A percentile compares a stretch with the other conserved stretches of the same genome.
Evolutionary conservation across 2,113 vertebrate genomes (phyloP).

Genomic region (Boleophthalmus pectinirostris): DNA sequence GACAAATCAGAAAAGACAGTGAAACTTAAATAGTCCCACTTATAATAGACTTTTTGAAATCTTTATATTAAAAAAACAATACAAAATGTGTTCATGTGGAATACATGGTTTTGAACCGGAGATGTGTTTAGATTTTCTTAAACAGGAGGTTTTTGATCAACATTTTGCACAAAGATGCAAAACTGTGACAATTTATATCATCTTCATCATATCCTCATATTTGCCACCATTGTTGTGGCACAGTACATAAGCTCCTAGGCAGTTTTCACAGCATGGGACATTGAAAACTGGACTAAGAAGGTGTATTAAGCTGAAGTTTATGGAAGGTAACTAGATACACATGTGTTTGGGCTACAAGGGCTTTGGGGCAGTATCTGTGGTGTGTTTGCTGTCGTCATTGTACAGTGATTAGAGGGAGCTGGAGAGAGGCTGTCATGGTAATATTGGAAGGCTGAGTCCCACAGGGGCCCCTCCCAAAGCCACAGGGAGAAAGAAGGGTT

Average conservation of each 20-base stretch:
- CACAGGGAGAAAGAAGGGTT: slow-evolving; percentile 34
- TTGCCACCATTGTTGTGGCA: neutral
- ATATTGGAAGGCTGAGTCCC: slow-evolving; percentile 40
- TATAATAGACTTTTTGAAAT: too few relatives aligned
- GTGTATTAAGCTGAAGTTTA: slow-evolving; percentile 19
- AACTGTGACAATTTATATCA: neutral
- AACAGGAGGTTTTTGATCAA: neutral
- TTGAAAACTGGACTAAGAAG: neutral
- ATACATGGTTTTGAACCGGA: too few relatives aligned
- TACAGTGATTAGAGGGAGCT: slow-evolving; percentile 58
- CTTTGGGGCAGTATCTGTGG: slow-evolving; percentile 31
- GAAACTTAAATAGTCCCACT: too few relatives aligned
- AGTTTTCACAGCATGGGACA: slow-evolving; percentile 16
- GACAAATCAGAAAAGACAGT: neutral
- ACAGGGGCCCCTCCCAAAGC: slow-evolving; percentile 57
- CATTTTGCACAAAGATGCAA: neutral
- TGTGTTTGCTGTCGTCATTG: slow-evolving; percentile 31
- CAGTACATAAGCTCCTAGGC: slow-evolving; percentile 22
- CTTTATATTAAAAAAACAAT: too few relatives aligned
- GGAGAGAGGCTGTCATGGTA: slow-evolving; percentile 28
- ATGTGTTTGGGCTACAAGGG: slow-evolving; percentile 32
- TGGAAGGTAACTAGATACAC: slow-evolving; percentile 34
- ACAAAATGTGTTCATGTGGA: too few relatives aligned
- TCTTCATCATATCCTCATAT: too few relatives aligned
- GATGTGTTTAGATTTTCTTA: too few relatives aligned